These are phyloP conservation scores for Nothobranchius furzeri DNA, from an alignment of 2,113 vertebrate species.

Conservation along the genomic window DNA sequence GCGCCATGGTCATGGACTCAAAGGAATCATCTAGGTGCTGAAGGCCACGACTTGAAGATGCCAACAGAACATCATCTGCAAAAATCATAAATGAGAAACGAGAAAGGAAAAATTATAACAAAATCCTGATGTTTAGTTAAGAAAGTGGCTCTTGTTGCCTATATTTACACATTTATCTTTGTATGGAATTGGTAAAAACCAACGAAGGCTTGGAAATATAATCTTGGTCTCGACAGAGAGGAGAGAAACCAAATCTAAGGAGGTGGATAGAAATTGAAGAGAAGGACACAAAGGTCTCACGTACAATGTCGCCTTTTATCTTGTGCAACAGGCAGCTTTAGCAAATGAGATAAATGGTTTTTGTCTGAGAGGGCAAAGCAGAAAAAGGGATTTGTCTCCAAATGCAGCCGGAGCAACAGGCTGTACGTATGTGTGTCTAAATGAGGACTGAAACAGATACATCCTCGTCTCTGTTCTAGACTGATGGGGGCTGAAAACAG, in stretches of 20 bases:
- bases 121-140: too few species aligned
- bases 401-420: constrained; percentile 64
- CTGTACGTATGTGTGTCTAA: constrained; percentile 32
- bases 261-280: neutral
- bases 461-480: constrained; percentile 50
- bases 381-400: constrained; percentile 68
- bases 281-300: constrained; percentile 5
- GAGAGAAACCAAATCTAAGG: constrained; percentile 1
- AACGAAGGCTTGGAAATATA: neutral
- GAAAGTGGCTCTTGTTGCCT: too few species aligned
- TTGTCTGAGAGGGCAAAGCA: constrained; percentile 59
- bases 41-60: too few species aligned
- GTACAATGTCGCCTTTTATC: constrained; percentile 48
- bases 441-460: constrained; percentile 54
- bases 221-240: neutral
- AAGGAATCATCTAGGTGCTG: too few species aligned
- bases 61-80: too few species aligned
- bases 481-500: constrained; percentile 67
- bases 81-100: too few species aligned
- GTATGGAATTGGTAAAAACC: too few species aligned
- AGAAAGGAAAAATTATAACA: too few species aligned
- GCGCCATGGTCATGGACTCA: too few species aligned
- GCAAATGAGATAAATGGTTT: constrained; percentile 59
- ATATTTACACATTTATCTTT: too few species aligned
- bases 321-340: constrained; percentile 55